Percentiles rank a stretch among this genome's conserved stretches.
Conservation (phyloP, 2,888 invertebrate species). For the Acanthosoma haemorrhoidale region DNA sequence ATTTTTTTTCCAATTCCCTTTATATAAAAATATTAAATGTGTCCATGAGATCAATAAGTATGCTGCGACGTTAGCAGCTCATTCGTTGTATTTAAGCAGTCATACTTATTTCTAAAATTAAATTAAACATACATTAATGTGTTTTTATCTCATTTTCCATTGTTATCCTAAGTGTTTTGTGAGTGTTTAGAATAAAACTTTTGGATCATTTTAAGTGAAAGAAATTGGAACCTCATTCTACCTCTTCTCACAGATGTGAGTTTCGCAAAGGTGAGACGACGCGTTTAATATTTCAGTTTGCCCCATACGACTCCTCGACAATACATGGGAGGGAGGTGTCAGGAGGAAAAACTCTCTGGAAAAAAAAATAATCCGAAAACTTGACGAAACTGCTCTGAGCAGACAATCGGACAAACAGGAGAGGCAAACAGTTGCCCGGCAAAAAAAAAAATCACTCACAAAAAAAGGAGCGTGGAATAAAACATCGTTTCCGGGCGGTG, state of each 20-base stretch:
- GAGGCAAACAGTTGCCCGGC: background rate
- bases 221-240: too few relatives aligned
- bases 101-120: too few relatives aligned
- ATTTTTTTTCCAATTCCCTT: too few relatives aligned
- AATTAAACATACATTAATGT: too few relatives aligned
- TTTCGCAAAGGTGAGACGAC: background rate
- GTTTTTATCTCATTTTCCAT: too few relatives aligned
- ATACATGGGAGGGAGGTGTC: background rate
- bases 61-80: too few relatives aligned
- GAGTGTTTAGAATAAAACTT: too few relatives aligned
- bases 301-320: slow-evolving; percentile 1
- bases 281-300: slow-evolving; percentile 12
- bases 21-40: too few relatives aligned
- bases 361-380: background rate
- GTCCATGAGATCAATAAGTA: too few relatives aligned
- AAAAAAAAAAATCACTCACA: background rate
- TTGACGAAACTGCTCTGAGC: background rate
- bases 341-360: background rate
- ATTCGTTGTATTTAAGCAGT: too few relatives aligned
- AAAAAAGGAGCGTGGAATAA: background rate
- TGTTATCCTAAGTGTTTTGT: too few relatives aligned
- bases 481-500: slow-evolving; percentile 11
- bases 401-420: background rate
- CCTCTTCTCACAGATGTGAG: background rate
- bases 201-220: too few relatives aligned